A percentile compares a stretch with the other conserved stretches of the same genome.
Evolutionary conservation across 2,113 vertebrate genomes (phyloP).

Genomic region (Junco hyemalis): DNA sequence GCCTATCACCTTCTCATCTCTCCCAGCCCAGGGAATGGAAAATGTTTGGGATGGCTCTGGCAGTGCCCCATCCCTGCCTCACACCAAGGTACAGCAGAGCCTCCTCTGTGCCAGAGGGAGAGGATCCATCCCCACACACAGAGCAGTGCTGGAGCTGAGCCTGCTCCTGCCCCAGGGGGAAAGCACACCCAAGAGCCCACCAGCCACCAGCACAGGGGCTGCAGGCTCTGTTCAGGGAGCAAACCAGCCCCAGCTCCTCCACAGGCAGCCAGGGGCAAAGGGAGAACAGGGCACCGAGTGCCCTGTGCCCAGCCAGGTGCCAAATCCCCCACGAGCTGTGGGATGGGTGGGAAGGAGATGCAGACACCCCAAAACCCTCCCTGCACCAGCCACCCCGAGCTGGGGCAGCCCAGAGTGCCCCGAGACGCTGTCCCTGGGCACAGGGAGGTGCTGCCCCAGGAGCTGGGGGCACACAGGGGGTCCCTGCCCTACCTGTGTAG

Average conservation of each 20-base stretch:
- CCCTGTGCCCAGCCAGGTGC: neutral
- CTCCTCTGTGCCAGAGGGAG: neutral
- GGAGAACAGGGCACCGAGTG: neutral
- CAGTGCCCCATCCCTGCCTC: neutral
- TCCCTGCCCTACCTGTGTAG: conserved; percentile 87
- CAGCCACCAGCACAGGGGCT: neutral
- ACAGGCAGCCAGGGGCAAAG: rapidly evolving
- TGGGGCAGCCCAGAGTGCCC: neutral
- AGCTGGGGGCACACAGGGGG: neutral
- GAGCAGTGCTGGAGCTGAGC: neutral
- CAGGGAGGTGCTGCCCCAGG: neutral
- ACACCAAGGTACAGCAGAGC: neutral
- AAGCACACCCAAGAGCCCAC: neutral
- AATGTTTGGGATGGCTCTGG: neutral
- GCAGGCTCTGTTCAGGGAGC: neutral
- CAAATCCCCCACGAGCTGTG: rapidly evolving
- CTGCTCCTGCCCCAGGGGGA: neutral
- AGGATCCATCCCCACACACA: neutral
- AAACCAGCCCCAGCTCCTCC: neutral
- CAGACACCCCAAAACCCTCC: neutral
- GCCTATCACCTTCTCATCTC: neutral
- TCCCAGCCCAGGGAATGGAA: neutral
- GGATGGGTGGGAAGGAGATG: neutral
- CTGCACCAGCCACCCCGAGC: rapidly evolving
- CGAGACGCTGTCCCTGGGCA: rapidly evolving